These are phyloP conservation scores for Acridotheres tristis DNA, from an alignment of 2,797 vertebrate species.

Conservation along the genomic window DNA sequence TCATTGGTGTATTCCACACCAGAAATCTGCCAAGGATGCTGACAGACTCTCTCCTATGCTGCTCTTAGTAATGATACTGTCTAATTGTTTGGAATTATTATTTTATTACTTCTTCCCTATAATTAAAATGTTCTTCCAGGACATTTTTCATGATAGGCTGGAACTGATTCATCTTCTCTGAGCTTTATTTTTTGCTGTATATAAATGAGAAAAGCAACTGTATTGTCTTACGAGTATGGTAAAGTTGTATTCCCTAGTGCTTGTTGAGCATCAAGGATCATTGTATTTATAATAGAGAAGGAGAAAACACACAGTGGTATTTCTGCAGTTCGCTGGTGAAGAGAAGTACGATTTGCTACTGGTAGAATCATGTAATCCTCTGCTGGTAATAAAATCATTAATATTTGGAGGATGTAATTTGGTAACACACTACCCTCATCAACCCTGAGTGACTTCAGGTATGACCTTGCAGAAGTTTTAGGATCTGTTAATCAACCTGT, in stretches of 20 bases:
- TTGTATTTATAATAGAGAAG: background rate
- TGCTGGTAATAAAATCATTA: background rate
- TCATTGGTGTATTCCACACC: background rate
- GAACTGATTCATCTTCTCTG: background rate
- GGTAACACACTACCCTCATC: background rate
- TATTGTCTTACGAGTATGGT: background rate
- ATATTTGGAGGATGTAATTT: background rate
- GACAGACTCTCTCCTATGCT: background rate
- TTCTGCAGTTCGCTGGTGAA: background rate
- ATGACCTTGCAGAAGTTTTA: background rate
- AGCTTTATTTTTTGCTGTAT: background rate
- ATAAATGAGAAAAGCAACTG: background rate
- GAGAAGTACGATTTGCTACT: background rate
- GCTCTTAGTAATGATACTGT: background rate
- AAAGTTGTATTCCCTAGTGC: background rate
- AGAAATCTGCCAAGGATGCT: background rate
- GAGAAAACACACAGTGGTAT: rapidly evolving
- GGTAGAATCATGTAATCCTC: background rate
- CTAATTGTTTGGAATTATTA: background rate
- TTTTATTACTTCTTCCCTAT: background rate
- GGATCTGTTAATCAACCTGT: background rate
- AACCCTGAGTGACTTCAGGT: background rate
- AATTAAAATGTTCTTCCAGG: background rate
- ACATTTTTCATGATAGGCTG: background rate
- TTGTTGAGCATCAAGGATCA: background rate